Percentiles rank a stretch among this genome's conserved stretches.
Conservation (phyloP, 2,888 invertebrate genomes). For the Formica aserva region DNA sequence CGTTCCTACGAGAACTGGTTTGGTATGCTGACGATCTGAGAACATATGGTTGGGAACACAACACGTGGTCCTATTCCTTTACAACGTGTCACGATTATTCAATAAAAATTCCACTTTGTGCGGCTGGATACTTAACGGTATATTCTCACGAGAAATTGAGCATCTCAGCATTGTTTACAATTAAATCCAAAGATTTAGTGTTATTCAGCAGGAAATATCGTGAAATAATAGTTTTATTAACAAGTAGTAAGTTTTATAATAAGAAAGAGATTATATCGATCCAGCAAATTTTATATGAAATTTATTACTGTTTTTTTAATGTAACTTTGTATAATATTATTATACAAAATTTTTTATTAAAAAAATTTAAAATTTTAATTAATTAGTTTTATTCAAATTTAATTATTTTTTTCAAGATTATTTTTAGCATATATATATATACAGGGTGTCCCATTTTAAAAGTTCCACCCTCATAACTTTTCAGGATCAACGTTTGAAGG, state of each 20-base stretch:
- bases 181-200: not conserved
- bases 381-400: no score
- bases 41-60: conserved; percentile 63
- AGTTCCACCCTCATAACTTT: no score
- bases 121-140: not conserved
- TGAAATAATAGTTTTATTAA: not conserved
- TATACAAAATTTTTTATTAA: no score
- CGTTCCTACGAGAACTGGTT: not conserved
- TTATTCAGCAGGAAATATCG: not conserved
- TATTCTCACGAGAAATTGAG: not conserved
- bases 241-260: not conserved
- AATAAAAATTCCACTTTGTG: not conserved
- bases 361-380: no score
- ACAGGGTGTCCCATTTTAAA: no score
- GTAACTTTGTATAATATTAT: no score
- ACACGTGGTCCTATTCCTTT: conserved; percentile 9
- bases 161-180: not conserved
- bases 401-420: no score
- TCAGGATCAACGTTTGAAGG: no score
- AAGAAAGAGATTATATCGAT: not conserved
- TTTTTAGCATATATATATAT: no score
- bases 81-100: not conserved
- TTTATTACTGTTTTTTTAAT: no score
- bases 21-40: not conserved
- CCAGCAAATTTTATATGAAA: not conserved